Base-by-base conservation (phyloP, 2,797 vertebrate species). In the Rhinella marina region DNA sequence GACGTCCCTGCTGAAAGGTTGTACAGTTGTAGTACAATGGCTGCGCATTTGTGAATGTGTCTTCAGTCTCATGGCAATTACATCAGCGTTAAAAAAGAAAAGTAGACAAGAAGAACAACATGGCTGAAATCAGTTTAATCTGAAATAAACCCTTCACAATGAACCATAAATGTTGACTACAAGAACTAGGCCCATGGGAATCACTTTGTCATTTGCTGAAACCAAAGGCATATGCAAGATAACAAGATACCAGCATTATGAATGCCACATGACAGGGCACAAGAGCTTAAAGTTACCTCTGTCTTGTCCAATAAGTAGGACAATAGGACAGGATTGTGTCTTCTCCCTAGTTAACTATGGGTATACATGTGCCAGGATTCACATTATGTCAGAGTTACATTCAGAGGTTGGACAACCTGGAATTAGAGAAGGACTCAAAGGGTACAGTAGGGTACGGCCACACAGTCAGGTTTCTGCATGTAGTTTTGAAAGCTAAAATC, bases 61-160 rank as follows among this genome's bases (percentile, higher is more conserved):
- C 78, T 80, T 80, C 56, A 61, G 77, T 29, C 52, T 80, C 78
- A 61, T 80, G 27, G 14, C 23, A 32, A 61, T 32, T 16, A 27
- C 54, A 12, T 25, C 48, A 54, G 5, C 25, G 75, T 25, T 54
- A 25, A 1, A n/a, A 25, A 41, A 3, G 23, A 54, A 52, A 77
- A 54, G 23, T 50, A 54, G 75, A 54, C 50, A 25, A 50, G 32
- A 41, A 41, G 41, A 41, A 41, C 41, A 41, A 41, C 41, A 41
- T 41, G 41, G 32, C 32, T 73, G 72, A 19, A 72, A 72, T 41
- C 2, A 17, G 68, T 17, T 19, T 72, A 7, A 72, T 10, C 29
- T 73, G 8, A 50, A 41, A 73, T 48, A 23, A 50, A 48, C 68
- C 16, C 66, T 7, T 32, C 27, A 8, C 68, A 72, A 72, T 72